Base-by-base conservation (phyloP, 2,113 vertebrate species). In the Clarias gariepinus region DNA sequence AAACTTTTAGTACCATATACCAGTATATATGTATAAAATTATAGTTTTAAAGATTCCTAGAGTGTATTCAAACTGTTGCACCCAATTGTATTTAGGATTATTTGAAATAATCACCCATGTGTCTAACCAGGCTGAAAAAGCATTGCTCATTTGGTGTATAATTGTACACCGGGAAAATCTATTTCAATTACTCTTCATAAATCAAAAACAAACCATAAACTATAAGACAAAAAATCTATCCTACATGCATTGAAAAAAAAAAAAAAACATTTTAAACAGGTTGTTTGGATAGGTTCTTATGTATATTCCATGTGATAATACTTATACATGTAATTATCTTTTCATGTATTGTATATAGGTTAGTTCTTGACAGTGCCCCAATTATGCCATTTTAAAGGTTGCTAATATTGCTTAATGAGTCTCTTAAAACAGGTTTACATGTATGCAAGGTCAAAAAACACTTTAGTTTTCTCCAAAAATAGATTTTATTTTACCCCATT, bases 161-260 rank as follows among this genome's bases (percentile, higher is more conserved):
- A 83, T 69, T 83, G 28, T 57, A 36, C 64, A 19, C 52, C 23
- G 47, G 69, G n/a, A 69, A 69, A 83, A 61, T 55, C 64, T 30
- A 83, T 83, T 83, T 83, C 82, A 53, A 33, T 83, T 83, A 57
- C 64, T 69, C 30, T 55, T 74, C 68, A 60, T 74, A 2, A 84
- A 84, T 16, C 68, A 36, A 52, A 84, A 84, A 84, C 30, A 41
- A 84, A 30, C 33, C 69, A 83, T 69, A 69, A 47, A 10, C 18
- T 71, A 73, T 30, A 73, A 30, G 12, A 18, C 82, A 60, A 33
- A 18, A 47, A 60, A 23, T 60, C 25, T 74, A 23, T 73, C 66
- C 16, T 66, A 83, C 57, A 3, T 79, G 19, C 28, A 55, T 79
- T 58, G 3, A 47, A 9, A 74, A 47, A 47, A 47, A 47, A 3